Evolutionary conservation across 2,888 invertebrate genomes (phyloP).

Genomic region (Cyrtodaria siliqua): DNA sequence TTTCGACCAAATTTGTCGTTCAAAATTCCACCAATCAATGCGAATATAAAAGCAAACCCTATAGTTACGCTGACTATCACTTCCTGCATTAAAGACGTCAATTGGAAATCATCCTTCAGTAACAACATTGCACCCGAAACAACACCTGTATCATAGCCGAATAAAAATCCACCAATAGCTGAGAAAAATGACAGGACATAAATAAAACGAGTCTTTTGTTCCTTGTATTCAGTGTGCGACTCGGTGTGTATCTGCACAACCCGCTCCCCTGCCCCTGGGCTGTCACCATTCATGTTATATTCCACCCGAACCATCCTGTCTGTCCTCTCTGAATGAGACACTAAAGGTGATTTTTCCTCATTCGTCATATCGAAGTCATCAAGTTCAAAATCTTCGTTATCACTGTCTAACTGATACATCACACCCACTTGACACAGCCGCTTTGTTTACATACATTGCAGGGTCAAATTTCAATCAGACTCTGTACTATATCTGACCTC

Average conservation of each 20-base stretch:
- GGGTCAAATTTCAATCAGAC: constrained; percentile 34
- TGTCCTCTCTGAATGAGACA: constrained; percentile 21
- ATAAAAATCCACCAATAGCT: constrained; percentile 87
- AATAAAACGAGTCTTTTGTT: constrained; percentile 59
- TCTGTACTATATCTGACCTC: too few relatives aligned
- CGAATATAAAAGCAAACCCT: constrained; percentile 86
- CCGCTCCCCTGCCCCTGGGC: constrained; percentile 13
- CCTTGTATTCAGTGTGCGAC: neutral
- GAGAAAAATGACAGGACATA: constrained; percentile 82
- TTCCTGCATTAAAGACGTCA: constrained; percentile 87
- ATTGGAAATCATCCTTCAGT: constrained; percentile 84
- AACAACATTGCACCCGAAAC: constrained; percentile 87
- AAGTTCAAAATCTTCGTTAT: constrained; percentile 55
- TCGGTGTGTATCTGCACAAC: constrained; percentile 28
- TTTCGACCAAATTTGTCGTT: constrained; percentile 87
- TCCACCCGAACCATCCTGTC: too few relatives aligned
- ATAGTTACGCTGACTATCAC: constrained; percentile 87
- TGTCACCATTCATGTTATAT: constrained; percentile 8
- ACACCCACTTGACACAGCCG: neutral
- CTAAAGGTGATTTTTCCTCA: constrained; percentile 45
- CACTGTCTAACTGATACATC: constrained; percentile 47
- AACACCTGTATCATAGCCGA: constrained; percentile 89
- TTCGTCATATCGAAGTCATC: constrained; percentile 55
- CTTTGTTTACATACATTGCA: constrained; percentile 7
- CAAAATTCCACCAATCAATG: constrained; percentile 86